Percentiles rank a stretch among this genome's conserved stretches.
Conservation (phyloP, 1,140 invertebrate species). For the Daktulosphaira vitifoliae region DNA sequence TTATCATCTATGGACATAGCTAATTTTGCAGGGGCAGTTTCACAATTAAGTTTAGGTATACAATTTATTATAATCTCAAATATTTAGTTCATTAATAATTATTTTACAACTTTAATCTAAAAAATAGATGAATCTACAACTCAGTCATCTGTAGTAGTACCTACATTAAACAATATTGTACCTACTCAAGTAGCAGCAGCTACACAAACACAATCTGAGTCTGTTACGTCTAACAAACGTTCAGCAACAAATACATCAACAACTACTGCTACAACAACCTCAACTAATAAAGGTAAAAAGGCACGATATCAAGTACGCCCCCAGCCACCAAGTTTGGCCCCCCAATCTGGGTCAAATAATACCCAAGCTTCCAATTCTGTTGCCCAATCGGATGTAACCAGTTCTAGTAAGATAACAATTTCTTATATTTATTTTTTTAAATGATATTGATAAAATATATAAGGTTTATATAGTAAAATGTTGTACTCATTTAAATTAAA, state of each 20-base stretch:
- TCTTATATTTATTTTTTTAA: not conserved
- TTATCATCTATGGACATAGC: conserved; percentile 22
- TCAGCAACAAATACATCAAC: conserved; percentile 36
- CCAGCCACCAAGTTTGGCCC: conserved; percentile 26
- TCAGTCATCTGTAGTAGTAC: not conserved
- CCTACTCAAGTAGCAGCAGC: conserved; percentile 36
- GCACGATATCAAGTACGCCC: conserved; percentile 26
- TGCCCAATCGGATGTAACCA: conserved; percentile 26
- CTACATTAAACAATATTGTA: conserved; percentile 3
- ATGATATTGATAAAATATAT: too few species aligned
- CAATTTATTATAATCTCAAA: not conserved
- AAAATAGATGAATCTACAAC: conserved; percentile 3
- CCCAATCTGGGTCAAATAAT: conserved; percentile 27
- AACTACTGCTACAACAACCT: conserved; percentile 37
- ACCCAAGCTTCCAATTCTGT: conserved; percentile 19
- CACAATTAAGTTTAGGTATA: conserved; percentile 14
- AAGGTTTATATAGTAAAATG: too few species aligned
- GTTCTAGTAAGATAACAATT: conserved; percentile 19
- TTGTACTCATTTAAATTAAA: too few species aligned
- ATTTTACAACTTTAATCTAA: not conserved
- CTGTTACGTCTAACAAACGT: conserved; percentile 37
- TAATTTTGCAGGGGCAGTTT: conserved; percentile 20
- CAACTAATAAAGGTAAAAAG: conserved; percentile 35
- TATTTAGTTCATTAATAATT: not conserved
- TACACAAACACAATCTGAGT: conserved; percentile 38